Evolutionary conservation across 2,888 invertebrate species (phyloP).

Genomic region (Leucozona laternaria): DNA sequence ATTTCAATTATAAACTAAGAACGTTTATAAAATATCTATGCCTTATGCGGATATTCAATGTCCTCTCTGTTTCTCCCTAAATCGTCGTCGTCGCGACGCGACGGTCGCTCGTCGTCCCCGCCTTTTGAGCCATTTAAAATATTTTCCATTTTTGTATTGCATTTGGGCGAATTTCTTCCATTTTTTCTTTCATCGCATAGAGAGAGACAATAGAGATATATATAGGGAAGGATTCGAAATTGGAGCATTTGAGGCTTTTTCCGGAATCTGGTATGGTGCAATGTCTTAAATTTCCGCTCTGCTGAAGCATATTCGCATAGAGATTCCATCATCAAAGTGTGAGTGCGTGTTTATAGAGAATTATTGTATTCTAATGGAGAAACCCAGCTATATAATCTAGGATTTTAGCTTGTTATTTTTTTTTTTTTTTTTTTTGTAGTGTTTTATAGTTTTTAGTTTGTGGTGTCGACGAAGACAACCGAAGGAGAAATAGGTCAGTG

Average conservation of each 20-base stretch:
- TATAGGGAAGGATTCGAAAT: constrained; percentile 21
- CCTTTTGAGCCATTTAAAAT: constrained; percentile 24
- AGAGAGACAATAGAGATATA: constrained; percentile 12
- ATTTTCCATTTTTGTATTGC: constrained; percentile 18
- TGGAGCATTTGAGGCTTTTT: constrained; percentile 44
- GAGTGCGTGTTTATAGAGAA: constrained; percentile 22
- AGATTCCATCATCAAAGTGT: constrained; percentile 15
- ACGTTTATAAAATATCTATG: too few species aligned
- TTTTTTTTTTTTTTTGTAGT: constrained; percentile 16
- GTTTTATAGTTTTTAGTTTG: constrained; percentile 25
- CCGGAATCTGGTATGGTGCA: constrained; percentile 47
- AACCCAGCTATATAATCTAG: constrained; percentile 2
- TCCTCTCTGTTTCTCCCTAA: constrained; percentile 36
- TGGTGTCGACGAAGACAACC: constrained; percentile 1
- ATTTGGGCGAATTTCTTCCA: constrained; percentile 32
- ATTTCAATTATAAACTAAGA: too few species aligned
- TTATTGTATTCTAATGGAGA: constrained; percentile 43
- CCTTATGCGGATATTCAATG: constrained; percentile 49
- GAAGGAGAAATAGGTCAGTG: constrained; percentile 59
- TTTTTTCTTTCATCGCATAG: neutral
- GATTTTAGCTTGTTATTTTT: constrained; percentile 20
- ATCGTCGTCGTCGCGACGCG: too few species aligned
- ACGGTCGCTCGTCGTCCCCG: too few species aligned
- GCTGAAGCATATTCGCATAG: constrained; percentile 27
- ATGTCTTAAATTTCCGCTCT: constrained; percentile 53